Conservation (phyloP, 2,888 invertebrate genomes). For the Drosophila paracracens region DNA sequence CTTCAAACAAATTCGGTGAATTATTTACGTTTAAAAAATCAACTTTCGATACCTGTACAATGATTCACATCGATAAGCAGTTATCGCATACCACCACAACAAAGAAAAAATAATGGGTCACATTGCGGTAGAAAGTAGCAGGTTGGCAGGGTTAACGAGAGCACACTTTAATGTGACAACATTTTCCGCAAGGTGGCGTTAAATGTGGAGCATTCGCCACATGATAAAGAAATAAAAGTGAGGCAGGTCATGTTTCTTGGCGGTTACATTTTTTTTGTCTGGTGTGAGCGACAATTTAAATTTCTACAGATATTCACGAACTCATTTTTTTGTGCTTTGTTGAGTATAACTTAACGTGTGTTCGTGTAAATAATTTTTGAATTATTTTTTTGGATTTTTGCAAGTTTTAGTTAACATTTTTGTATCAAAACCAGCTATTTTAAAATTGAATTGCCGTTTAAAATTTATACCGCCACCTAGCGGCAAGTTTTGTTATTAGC, state of each 20-base stretch:
- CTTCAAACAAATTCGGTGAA: neutral
- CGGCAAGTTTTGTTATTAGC: neutral
- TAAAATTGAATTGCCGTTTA: neutral
- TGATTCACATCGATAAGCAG: neutral
- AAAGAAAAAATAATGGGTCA: no score
- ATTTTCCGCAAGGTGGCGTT: neutral
- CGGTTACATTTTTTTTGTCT: neutral
- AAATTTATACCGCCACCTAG: neutral
- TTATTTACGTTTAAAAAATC: neutral
- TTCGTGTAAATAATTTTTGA: no score
- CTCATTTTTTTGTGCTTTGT: no score
- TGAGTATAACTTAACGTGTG: no score
- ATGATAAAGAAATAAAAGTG: neutral
- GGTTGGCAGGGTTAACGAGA: neutral
- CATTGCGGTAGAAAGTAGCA: neutral
- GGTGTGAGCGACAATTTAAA: no score
- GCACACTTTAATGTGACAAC: neutral
- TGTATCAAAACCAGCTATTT: no score
- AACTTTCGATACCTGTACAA: neutral
- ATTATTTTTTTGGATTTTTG: no score
- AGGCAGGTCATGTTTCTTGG: neutral
- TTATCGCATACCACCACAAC: no score
- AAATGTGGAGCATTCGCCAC: neutral
- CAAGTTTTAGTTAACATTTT: no score
- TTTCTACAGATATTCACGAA: no score